Base-by-base conservation (phyloP, 2,888 invertebrate genomes). In the Phengaris alcon region DNA sequence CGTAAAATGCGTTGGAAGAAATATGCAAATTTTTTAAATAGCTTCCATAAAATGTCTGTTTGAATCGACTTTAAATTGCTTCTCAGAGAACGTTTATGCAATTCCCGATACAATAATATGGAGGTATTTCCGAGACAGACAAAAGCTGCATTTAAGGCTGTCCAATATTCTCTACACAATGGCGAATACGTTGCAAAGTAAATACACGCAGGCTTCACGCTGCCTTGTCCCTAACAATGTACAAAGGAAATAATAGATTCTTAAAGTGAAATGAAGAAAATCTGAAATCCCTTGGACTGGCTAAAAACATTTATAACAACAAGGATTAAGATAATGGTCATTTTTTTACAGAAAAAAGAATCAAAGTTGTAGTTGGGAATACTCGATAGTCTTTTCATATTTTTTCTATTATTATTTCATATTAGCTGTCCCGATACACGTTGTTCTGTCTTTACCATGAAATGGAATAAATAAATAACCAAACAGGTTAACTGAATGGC, bases 101-200 rank as follows among this genome's bases (percentile, higher is more conserved):
- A 54, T 72, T 72, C 54, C 72, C 72, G 10, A 22, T 35, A 72
- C 72, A 54, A 72, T 54, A 54, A 72, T 54, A 52, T 72, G 54
- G 72, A 15, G 69, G 48, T 52, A 52, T 68, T 35, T 68, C 35
- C 54, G 44, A 72, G 72, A 22, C 51, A 72, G 52, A 72, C 72
- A 72, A 72, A 72, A 72, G 72, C 68, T 68, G 68, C 72, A 35
- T 72, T 72, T 72, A 72, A 72, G 72, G 54, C 54, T 72, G 72
- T 72, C 72, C 72, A 72, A 72, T 72, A 72, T 72, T 72, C 54
- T 52, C 70, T 9, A 35, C 72, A 72, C 72, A 72, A 72, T 52
- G 52, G 54, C 52, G 64, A 9, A 64, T 64, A 70, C 52, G 22
- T 52, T 54, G 72, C 72, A 52, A 72, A 72, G 72, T 72, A 72